Percentiles rank a stretch among this genome's conserved stretches.
Evolutionary conservation across 1,140 invertebrate species (phyloP).

Genomic region (Capitella teleta): DNA sequence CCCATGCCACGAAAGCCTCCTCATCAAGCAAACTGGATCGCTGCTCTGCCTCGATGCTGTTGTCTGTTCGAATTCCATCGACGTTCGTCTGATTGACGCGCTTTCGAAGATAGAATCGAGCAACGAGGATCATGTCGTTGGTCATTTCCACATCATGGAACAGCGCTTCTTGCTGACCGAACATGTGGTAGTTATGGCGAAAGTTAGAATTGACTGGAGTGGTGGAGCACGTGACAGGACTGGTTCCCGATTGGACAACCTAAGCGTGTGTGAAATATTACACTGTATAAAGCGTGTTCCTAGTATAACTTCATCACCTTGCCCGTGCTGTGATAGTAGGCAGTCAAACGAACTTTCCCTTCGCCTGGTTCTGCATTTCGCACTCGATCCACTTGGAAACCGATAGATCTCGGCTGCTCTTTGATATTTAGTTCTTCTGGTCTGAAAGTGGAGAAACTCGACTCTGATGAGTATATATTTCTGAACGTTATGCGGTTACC

Average conservation of each 20-base stretch:
- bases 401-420: conserved; percentile 18
- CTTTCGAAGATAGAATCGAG: conserved; percentile 16
- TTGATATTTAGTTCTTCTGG: background rate
- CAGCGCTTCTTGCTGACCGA: conserved; percentile 36
- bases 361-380: conserved; percentile 32
- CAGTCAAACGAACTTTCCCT: conserved; percentile 35
- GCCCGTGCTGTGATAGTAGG: conserved; percentile 32
- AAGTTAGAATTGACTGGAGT: conserved; percentile 34
- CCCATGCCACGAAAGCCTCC: conserved; percentile 32
- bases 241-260: conserved; percentile 33
- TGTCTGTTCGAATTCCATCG: conserved; percentile 13
- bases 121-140: conserved; percentile 34
- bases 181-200: conserved; percentile 34
- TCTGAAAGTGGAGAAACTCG: background rate
- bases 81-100: conserved; percentile 12
- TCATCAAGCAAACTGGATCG: conserved; percentile 9
- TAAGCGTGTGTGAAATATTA: conserved; percentile 10
- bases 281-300: background rate
- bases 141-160: conserved; percentile 30
- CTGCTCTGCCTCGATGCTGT: conserved; percentile 14
- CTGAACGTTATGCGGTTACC: no score
- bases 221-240: conserved; percentile 35
- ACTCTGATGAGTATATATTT: no score
- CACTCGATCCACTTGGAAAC: conserved; percentile 36
- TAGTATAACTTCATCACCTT: conserved; percentile 18